Conservation (phyloP, 1,140 invertebrate genomes). For the Drosophila busckii region DNA sequence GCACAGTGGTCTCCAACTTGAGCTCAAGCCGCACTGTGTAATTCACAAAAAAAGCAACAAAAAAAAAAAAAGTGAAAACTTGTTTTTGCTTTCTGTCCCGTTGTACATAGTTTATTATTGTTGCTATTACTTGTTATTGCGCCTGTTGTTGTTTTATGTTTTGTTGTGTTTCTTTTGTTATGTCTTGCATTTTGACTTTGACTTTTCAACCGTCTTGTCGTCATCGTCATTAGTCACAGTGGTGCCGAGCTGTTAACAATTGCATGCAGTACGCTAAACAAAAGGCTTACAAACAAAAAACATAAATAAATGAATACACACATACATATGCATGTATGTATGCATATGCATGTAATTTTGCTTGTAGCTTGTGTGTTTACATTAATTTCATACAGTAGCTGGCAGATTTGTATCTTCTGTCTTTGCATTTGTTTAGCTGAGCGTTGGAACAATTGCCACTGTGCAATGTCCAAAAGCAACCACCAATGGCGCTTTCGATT, state of each 20-base stretch:
- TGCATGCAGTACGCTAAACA: too few relatives aligned
- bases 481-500: conserved; percentile 51
- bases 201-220: conserved; percentile 69
- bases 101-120: conserved; percentile 27
- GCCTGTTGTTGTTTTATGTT: conserved; percentile 31
- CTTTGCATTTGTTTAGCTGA: conserved; percentile 24
- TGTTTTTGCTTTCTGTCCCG: conserved; percentile 60
- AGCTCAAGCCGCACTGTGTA: conserved; percentile 24
- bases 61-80: conserved; percentile 68
- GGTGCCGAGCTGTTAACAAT: not conserved
- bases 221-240: conserved; percentile 20
- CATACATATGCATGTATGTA: not conserved
- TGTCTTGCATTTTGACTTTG: conserved; percentile 72
- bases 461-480: conserved; percentile 30
- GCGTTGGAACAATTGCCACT: conserved; percentile 26
- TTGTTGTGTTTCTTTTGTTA: conserved; percentile 34
- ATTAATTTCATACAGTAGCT: conserved; percentile 25
- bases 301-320: conserved; percentile 1
- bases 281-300: conserved; percentile 6
- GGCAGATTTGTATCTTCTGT: conserved; percentile 1
- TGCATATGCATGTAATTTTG: too few relatives aligned
- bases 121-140: not conserved
- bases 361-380: too few relatives aligned
- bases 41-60: conserved; percentile 26
- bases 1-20: conserved; percentile 5